A percentile compares a stretch with the other conserved stretches of the same genome.
phyloP scores from a whole-genome alignment of 2,113 vertebrate genomes.

The Delphinus delphis region DNA sequence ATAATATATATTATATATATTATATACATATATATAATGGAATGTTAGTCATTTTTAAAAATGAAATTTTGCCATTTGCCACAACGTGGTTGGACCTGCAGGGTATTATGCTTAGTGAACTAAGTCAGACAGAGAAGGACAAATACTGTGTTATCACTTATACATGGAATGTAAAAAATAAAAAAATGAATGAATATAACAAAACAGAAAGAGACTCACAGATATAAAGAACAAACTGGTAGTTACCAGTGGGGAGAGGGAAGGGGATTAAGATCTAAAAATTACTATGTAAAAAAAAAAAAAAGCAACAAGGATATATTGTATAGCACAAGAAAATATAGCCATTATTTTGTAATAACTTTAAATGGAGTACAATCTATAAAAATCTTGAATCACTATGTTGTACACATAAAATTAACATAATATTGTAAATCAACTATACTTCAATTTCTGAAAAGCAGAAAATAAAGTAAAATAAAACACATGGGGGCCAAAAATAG shows the following conservation, averaged over 20 bases:
- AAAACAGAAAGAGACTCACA: background rate
- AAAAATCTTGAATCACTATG: background rate
- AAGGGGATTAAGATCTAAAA: background rate
- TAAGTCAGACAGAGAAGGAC: background rate
- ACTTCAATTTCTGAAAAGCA: background rate
- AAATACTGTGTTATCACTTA: background rate
- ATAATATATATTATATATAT: background rate
- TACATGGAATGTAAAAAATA: background rate
- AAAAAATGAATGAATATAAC: background rate
- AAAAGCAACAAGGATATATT: background rate
- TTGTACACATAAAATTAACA: background rate
- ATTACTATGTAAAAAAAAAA: background rate
- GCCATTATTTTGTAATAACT: background rate
- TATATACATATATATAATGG: background rate
- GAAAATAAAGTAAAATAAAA: background rate
- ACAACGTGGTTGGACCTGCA: background rate
- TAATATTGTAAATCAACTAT: background rate
- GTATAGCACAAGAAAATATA: background rate
- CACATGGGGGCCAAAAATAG: background rate
- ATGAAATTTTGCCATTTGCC: background rate
- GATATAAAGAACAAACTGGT: background rate
- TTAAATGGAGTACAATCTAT: background rate
- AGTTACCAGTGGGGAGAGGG: background rate
- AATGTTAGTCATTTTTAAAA: accelerated
- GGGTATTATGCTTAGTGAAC: background rate